These are phyloP conservation scores for Nemapogon koenigi DNA, from an alignment of 2,888 invertebrate genomes.

Conservation along the genomic window DNA sequence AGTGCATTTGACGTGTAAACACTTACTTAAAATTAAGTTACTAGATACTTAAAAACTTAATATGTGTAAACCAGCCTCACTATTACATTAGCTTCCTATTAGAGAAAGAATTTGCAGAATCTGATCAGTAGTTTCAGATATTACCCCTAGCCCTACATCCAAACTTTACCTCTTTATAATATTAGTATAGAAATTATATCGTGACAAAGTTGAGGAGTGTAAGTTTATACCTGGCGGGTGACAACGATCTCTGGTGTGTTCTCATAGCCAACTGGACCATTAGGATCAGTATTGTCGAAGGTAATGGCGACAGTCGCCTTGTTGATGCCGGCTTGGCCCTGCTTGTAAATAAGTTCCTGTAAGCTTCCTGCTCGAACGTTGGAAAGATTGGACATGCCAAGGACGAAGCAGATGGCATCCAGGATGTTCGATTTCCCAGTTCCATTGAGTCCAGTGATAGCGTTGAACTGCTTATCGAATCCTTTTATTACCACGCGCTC, in stretches of 20 bases:
- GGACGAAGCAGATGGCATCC: conserved; percentile 96
- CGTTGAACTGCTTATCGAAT: conserved; percentile 95
- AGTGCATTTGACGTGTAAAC: too few species aligned
- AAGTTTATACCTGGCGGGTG: conserved; percentile 78
- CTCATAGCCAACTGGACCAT: conserved; percentile 92
- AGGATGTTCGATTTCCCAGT: conserved; percentile 98
- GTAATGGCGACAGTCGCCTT: conserved; percentile 95
- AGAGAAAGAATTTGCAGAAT: too few species aligned
- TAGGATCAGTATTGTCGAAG: conserved; percentile 90
- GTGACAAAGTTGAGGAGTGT: too few species aligned
- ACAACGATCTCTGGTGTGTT: conserved; percentile 90
- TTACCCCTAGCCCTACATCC: too few species aligned
- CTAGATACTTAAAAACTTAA: too few species aligned
- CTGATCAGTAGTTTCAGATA: too few species aligned
- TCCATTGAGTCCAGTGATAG: conserved; percentile 97
- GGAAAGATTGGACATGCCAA: conserved; percentile 91
- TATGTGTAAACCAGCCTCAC: too few species aligned
- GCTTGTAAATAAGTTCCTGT: conserved; percentile 97
- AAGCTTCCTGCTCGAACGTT: conserved; percentile 89
- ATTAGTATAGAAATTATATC: too few species aligned
- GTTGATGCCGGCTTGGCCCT: conserved; percentile 94
- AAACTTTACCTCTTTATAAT: too few species aligned
- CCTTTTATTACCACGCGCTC: conserved; percentile 88
- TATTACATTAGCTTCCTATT: too few species aligned
- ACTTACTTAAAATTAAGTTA: too few species aligned